Conservation (phyloP, 1,140 invertebrate species). For the Lasaia peninsularis region DNA sequence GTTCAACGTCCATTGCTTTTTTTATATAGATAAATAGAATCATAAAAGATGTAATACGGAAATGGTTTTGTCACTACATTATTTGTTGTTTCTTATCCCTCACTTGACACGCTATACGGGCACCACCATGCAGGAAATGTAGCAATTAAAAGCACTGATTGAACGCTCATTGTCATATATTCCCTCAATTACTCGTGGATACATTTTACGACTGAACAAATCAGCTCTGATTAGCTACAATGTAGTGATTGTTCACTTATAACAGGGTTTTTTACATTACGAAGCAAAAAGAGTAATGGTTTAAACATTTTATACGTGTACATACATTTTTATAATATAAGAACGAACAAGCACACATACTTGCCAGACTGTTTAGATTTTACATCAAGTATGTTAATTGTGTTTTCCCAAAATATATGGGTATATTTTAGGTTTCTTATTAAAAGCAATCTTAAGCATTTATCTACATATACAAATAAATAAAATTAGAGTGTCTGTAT, state of each 20-base stretch:
- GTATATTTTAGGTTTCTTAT: too few relatives aligned
- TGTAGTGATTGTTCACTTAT: neutral
- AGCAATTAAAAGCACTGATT: slow-evolving; percentile 54
- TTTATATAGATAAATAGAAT: neutral
- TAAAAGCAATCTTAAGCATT: too few relatives aligned
- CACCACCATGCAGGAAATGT: slow-evolving; percentile 34
- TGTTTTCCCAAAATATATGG: too few relatives aligned
- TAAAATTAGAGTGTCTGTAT: too few relatives aligned
- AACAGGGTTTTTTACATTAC: neutral
- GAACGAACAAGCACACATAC: too few relatives aligned
- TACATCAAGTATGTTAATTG: too few relatives aligned
- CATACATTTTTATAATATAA: too few relatives aligned
- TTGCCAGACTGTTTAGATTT: too few relatives aligned
- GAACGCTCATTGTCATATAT: slow-evolving; percentile 43
- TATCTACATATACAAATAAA: too few relatives aligned
- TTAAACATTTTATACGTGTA: too few relatives aligned
- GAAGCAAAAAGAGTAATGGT: too few relatives aligned
- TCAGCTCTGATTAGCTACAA: slow-evolving; percentile 4
- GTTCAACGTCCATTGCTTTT: neutral
- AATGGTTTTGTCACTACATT: neutral
- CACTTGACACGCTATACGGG: slow-evolving; percentile 35
- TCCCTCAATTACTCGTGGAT: slow-evolving; percentile 34
- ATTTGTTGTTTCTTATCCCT: slow-evolving; percentile 13
- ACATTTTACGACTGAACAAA: slow-evolving; percentile 31
- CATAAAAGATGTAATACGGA: neutral